These are phyloP conservation scores for Chymomyza caudatula DNA, from an alignment of 2,888 invertebrate genomes.

Conservation along the genomic window DNA sequence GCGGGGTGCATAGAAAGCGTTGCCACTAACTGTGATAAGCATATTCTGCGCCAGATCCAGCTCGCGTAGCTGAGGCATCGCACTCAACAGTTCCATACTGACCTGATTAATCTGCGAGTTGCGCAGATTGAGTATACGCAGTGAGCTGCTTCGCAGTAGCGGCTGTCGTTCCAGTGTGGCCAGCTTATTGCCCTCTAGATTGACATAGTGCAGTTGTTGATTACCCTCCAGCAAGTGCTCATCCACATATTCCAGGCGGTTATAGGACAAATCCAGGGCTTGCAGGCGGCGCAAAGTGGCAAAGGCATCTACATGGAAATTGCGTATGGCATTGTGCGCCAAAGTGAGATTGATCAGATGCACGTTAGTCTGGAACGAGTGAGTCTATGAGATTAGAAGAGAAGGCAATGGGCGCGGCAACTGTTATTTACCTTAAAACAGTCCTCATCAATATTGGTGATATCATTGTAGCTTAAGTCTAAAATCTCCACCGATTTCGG, in stretches of 20 bases:
- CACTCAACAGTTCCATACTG: slow-evolving; percentile 79
- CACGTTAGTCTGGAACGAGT: slow-evolving; percentile 52
- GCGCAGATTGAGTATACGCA: slow-evolving; percentile 81
- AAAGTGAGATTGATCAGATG: slow-evolving; percentile 71
- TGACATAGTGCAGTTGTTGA: slow-evolving; percentile 79
- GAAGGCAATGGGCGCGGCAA: background rate
- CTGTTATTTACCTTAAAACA: slow-evolving; percentile 80
- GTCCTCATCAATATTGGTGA: slow-evolving; percentile 81
- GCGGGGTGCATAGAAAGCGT: slow-evolving; percentile 79
- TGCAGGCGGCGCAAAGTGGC: slow-evolving; percentile 79
- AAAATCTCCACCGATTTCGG: slow-evolving; percentile 81
- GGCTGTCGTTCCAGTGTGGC: slow-evolving; percentile 80
- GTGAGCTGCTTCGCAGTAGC: slow-evolving; percentile 80
- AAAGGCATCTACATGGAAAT: slow-evolving; percentile 83
- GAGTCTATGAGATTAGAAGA: background rate
- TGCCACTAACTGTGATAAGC: slow-evolving; percentile 79
- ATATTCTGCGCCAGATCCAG: slow-evolving; percentile 83
- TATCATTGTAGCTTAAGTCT: slow-evolving; percentile 82
- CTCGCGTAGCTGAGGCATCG: slow-evolving; percentile 80
- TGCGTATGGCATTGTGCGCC: slow-evolving; percentile 82
- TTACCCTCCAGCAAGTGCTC: slow-evolving; percentile 80
- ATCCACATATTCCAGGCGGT: slow-evolving; percentile 81
- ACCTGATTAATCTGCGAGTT: slow-evolving; percentile 81
- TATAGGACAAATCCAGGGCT: slow-evolving; percentile 82
- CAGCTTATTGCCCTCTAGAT: slow-evolving; percentile 83